phyloP scores from a whole-genome alignment of 2,888 invertebrate genomes.

The Mallateleia sp. region DNA sequence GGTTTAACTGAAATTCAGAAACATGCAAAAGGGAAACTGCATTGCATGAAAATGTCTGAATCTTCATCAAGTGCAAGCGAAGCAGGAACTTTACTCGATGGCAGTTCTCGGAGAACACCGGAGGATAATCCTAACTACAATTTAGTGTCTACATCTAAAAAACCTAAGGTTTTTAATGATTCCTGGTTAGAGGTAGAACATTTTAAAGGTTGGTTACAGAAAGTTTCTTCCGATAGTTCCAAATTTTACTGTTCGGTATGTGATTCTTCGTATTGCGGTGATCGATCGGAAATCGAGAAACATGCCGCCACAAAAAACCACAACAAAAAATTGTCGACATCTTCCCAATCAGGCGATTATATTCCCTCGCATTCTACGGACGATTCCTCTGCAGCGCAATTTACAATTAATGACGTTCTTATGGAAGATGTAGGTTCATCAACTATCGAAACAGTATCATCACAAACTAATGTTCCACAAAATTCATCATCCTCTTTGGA shows the following conservation, averaged over 20 bases:
- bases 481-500: neutral
- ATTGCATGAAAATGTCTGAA: neutral
- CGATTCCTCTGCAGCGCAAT: no score
- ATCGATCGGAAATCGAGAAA: neutral
- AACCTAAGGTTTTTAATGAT: neutral
- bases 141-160: neutral
- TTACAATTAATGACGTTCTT: neutral
- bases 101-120: no score
- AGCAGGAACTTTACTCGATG: neutral
- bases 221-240: neutral
- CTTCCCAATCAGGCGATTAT: no score
- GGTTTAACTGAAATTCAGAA: neutral
- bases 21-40: neutral
- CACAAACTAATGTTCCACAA: neutral
- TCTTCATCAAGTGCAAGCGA: neutral
- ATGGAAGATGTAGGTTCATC: neutral
- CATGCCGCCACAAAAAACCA: neutral
- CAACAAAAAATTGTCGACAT: neutral
- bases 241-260: conserved; percentile 3
- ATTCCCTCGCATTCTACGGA: no score
- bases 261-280: neutral
- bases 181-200: neutral
- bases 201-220: neutral
- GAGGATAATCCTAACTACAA: neutral
- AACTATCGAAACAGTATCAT: neutral